Conservation (phyloP, 1,140 invertebrate genomes). For the Drosophila mayri region DNA sequence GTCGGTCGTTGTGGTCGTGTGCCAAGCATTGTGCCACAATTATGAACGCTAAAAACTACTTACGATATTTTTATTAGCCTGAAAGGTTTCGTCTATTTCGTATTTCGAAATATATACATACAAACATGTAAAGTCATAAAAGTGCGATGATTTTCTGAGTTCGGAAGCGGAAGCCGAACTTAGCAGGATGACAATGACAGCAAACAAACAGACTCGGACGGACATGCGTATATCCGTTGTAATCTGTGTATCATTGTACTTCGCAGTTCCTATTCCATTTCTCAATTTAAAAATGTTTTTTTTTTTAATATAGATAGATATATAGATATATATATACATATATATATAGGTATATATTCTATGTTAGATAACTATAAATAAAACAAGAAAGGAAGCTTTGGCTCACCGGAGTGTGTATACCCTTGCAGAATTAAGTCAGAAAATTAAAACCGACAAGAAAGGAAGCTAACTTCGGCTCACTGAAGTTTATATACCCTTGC, state of each 20-base stretch:
- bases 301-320: neutral
- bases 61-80: slow-evolving; percentile 80
- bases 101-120: neutral
- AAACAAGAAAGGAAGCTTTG: no score
- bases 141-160: slow-evolving; percentile 8
- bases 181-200: slow-evolving; percentile 72
- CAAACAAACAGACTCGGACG: slow-evolving; percentile 49
- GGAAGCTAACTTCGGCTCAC: no score
- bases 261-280: neutral
- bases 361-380: neutral
- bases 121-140: slow-evolving; percentile 8
- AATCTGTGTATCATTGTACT: slow-evolving; percentile 7
- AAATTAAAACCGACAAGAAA: no score
- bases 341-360: no score
- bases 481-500: no score
- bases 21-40: slow-evolving; percentile 82
- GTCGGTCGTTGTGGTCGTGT: slow-evolving; percentile 81
- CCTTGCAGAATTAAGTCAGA: no score
- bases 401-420: no score
- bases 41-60: slow-evolving; percentile 83
- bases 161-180: slow-evolving; percentile 62
- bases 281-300: neutral
- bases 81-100: slow-evolving; percentile 15
- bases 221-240: slow-evolving; percentile 46
- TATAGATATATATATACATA: no score